Evolutionary conservation across 64 coral and sea anemone genomes (phyloP), one percentile per base, ranked within the genome.

Genomic region (Montipora foliosa): DNA sequence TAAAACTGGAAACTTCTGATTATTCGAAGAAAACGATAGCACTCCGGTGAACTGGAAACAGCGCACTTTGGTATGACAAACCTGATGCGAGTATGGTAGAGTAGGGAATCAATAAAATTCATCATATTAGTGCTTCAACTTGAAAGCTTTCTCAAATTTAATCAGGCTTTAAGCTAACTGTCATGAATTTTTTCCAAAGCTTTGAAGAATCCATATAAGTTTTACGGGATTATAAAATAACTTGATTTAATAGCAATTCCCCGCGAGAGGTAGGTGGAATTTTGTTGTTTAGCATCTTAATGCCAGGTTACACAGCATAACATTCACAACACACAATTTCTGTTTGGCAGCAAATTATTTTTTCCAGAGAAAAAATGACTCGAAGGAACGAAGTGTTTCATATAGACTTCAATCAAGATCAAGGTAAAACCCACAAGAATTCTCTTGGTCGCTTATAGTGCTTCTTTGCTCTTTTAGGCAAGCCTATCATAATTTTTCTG

Each of bases 361-460:
- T 11, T 64, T 60, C 13, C 10, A 47, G 8, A 1, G 12, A 2
- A 9, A 79, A 59, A 44, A 78, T 89, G 72, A 59, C 87, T 1
- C 72, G 72, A 47, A 47, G 76, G 48, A 89, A 77, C 44, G 87
- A 79, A 3, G 74, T 89, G 70, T 79, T 89, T 44, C 87, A 89
- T 77, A 71, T 89, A 76, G 87, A 76, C 61, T 89, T 89, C 74
- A 89, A 89, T 50, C 87, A 89, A 79, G 87, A 89, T 58, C 87
- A 89, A 89, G 87, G 87, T 89, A 77, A 60, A 59, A 11, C 16
- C 17, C 10, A 19, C 45, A 37, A 67, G 21, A 8, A 37, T 37
- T 37, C 37, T 37, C 37, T 37, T 37, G 37, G 37, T 37, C 37
- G 37, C 37, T 37, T 37, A 37, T 37, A 37, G 37, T 37, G 37